Evolutionary conservation across 2,113 vertebrate species (phyloP).

Genomic region (Apistogramma diplotaenia): DNA sequence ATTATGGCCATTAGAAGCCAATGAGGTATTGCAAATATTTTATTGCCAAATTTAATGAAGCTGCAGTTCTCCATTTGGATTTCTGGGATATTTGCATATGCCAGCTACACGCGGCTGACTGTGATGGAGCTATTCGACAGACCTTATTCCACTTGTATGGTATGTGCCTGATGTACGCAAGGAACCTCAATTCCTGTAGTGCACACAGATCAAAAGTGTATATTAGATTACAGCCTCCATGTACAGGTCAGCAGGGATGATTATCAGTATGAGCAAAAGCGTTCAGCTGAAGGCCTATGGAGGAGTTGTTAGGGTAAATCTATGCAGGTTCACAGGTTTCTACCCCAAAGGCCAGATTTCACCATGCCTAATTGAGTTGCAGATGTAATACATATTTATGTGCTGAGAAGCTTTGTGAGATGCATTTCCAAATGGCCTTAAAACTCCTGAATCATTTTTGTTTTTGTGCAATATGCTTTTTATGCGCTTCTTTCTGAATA

Average conservation of each 20-base stretch:
- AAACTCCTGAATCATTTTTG: constrained; percentile 47
- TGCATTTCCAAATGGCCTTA: constrained; percentile 53
- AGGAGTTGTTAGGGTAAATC: constrained; percentile 40
- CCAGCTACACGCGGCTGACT: constrained; percentile 33
- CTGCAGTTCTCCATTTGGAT: constrained; percentile 70
- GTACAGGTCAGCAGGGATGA: constrained; percentile 37
- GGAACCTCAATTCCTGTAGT: constrained; percentile 19
- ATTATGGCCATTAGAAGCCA: constrained; percentile 77
- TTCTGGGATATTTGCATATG: constrained; percentile 62
- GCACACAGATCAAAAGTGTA: constrained; percentile 9
- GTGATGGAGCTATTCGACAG: constrained; percentile 53
- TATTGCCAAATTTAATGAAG: constrained; percentile 81
- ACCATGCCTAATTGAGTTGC: constrained; percentile 58
- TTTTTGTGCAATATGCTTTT: constrained; percentile 33
- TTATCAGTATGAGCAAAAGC: constrained; percentile 27
- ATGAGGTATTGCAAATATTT: constrained; percentile 81
- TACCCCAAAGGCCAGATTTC: constrained; percentile 58
- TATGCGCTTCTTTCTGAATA: constrained; percentile 37
- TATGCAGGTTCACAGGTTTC: constrained; percentile 48
- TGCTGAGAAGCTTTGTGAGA: constrained; percentile 41
- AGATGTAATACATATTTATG: constrained; percentile 66
- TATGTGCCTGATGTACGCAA: constrained; percentile 32
- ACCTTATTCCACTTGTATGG: constrained; percentile 44
- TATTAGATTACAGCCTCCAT: constrained; percentile 31
- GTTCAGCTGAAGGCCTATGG: constrained; percentile 5